phyloP scores from a whole-genome alignment of 2,113 vertebrate species.

The Eupsittula cactorum region DNA sequence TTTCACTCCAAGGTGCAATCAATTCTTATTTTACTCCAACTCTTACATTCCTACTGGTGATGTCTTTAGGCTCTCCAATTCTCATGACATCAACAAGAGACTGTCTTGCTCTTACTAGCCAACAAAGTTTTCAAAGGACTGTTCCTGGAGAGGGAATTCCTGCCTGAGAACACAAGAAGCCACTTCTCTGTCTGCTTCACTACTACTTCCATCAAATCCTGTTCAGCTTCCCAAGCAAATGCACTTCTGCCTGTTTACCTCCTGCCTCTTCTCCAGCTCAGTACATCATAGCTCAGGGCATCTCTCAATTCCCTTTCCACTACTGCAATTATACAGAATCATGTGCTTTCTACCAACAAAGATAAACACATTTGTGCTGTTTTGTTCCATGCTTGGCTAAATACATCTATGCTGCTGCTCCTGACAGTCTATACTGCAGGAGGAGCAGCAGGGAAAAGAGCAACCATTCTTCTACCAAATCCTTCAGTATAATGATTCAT shows the following conservation, averaged over 20 bases:
- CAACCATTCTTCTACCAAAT: not conserved
- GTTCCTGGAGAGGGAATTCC: not conserved
- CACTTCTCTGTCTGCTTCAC: not conserved
- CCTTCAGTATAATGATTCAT: not conserved
- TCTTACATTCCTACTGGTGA: not conserved
- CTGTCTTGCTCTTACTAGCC: not conserved
- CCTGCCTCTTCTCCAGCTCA: not conserved
- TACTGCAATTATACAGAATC: not conserved
- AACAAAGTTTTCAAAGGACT: not conserved
- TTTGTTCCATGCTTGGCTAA: not conserved
- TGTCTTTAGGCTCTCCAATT: not conserved
- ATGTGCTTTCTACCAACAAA: constrained; percentile 2
- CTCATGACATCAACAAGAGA: not conserved
- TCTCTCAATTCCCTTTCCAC: not conserved
- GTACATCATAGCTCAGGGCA: not conserved
- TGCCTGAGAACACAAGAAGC: not conserved
- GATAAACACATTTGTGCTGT: not conserved
- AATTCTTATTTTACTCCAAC: constrained; percentile 11
- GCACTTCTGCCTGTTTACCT: not conserved
- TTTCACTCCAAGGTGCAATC: constrained; percentile 17
- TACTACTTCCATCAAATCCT: not conserved
- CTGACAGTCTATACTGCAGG: not conserved
- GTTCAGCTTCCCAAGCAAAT: not conserved
- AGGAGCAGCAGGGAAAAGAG: not conserved
- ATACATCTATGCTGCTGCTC: not conserved